Percentiles rank a stretch among this genome's conserved stretches.
Conservation (phyloP, 2,113 vertebrate genomes). For the Entosphenus tridentatus region DNA sequence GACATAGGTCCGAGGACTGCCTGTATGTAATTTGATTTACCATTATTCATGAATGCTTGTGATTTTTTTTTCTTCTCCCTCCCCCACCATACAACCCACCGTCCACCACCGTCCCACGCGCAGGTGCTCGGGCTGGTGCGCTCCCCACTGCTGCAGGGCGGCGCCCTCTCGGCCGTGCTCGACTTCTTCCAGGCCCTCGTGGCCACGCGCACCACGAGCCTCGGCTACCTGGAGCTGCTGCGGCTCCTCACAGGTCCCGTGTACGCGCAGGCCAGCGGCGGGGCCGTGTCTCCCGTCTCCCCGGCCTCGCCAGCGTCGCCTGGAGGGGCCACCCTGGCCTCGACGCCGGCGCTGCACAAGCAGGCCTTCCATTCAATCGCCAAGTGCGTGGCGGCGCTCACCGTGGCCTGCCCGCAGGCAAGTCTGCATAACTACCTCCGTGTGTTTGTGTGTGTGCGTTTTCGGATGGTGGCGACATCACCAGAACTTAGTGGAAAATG, state of each 20-base stretch:
- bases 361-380: slow-evolving; percentile 49
- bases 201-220: slow-evolving; percentile 22
- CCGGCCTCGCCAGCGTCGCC: neutral
- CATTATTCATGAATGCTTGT: too few species aligned
- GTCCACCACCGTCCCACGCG: neutral
- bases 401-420: slow-evolving; percentile 28
- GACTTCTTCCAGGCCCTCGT: slow-evolving; percentile 49
- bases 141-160: slow-evolving; percentile 53
- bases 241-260: slow-evolving; percentile 36
- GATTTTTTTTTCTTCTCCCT: too few species aligned
- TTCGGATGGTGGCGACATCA: too few species aligned
- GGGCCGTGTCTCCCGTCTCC: slow-evolving; percentile 7
- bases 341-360: slow-evolving; percentile 25
- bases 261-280: slow-evolving; percentile 13
- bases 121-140: slow-evolving; percentile 35
- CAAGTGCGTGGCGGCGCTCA: slow-evolving; percentile 50
- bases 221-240: slow-evolving; percentile 34
- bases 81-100: too few species aligned
- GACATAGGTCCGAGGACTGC: too few species aligned
- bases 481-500: too few species aligned
- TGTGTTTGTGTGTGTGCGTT: too few species aligned
- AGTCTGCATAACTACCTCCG: too few species aligned
- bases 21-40: too few species aligned
- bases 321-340: neutral
- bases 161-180: slow-evolving; percentile 32